Conservation (phyloP, 2,113 vertebrate species). For the Polyodon spathula region DNA sequence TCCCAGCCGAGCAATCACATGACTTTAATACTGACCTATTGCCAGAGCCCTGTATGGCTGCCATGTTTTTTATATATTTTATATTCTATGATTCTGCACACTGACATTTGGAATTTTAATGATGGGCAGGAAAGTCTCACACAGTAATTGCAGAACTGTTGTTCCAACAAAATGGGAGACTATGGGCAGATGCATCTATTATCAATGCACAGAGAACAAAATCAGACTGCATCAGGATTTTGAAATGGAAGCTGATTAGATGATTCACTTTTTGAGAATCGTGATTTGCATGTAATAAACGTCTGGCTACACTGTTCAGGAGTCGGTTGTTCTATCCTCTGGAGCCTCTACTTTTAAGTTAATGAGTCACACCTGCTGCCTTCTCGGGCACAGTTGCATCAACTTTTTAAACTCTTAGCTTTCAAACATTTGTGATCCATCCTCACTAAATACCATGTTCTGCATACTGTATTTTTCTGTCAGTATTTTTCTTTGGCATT, state of each 20-base stretch:
- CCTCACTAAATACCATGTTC: no score
- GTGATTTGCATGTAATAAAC: not conserved
- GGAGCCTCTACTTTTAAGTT: no score
- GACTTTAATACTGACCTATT: no score
- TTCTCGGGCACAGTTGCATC: no score
- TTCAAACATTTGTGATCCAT: no score
- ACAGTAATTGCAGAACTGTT: not conserved
- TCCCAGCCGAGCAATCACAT: no score
- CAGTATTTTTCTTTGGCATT: no score
- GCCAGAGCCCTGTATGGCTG: no score
- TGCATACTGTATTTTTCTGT: no score
- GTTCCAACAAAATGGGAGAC: not conserved
- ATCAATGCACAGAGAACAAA: not conserved
- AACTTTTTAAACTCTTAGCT: no score
- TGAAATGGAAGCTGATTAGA: not conserved
- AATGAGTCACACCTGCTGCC: no score
- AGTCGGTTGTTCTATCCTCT: not conserved
- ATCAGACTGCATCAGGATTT: not conserved
- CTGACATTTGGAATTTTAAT: not conserved
- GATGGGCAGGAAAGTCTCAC: not conserved
- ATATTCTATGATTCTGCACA: not conserved
- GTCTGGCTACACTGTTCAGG: not conserved
- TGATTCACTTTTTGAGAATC: not conserved
- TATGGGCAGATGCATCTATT: not conserved
- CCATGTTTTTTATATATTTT: not conserved